These are phyloP conservation scores for Halichoeres trimaculatus DNA, from an alignment of 2,113 vertebrate species.

Conservation along the genomic window DNA sequence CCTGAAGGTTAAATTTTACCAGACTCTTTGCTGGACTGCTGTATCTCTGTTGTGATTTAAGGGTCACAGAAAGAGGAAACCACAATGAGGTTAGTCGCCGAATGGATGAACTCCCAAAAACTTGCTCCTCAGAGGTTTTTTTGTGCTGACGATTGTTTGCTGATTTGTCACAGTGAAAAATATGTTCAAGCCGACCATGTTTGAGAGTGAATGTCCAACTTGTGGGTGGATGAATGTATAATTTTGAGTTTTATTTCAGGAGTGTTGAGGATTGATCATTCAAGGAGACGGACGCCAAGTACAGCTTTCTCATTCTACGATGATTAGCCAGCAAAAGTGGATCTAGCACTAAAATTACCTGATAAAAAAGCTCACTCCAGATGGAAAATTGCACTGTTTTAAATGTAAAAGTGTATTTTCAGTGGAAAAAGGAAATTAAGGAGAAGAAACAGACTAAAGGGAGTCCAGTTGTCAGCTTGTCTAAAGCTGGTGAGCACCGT, in stretches of 20 bases:
- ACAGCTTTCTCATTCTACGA: not conserved
- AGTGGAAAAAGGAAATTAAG: not conserved
- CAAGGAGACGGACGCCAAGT: not conserved
- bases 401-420: not conserved
- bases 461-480: constrained; percentile 71
- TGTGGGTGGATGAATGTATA: not conserved
- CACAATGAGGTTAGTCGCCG: constrained; percentile 72
- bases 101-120: constrained; percentile 59
- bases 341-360: not conserved
- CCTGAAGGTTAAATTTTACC: constrained; percentile 69
- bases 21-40: constrained; percentile 62
- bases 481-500: constrained; percentile 75
- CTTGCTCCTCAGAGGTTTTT: constrained; percentile 35
- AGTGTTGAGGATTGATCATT: not conserved
- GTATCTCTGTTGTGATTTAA: constrained; percentile 67
- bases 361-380: not conserved
- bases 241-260: constrained; percentile 1
- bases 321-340: constrained; percentile 9
- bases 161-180: constrained; percentile 59
- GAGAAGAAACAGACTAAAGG: constrained; percentile 43
- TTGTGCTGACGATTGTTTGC: constrained; percentile 46
- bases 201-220: constrained; percentile 21
- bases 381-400: not conserved
- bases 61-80: constrained; percentile 77
- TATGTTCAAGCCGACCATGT: constrained; percentile 31